Evolutionary conservation across 2,888 invertebrate species (phyloP).

Genomic region (Leistus spinibarbis): DNA sequence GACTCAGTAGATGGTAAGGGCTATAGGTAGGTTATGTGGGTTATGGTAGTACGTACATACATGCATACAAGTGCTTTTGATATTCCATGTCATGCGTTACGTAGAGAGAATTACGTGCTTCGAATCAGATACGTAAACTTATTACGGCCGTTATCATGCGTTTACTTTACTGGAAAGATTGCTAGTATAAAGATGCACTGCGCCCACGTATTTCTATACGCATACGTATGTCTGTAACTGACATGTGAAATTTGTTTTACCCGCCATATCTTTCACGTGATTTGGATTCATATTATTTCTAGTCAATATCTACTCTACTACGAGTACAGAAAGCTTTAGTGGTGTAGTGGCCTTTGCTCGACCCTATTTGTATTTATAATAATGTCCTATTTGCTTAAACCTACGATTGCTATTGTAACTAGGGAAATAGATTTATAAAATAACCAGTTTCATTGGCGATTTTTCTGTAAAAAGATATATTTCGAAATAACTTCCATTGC

Average conservation of each 20-base stretch:
- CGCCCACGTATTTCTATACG: not conserved
- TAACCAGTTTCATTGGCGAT: too few species aligned
- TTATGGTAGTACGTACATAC: too few species aligned
- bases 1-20: too few species aligned
- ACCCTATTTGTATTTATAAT: too few species aligned
- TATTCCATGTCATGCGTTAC: slow-evolving; percentile 3
- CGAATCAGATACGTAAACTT: slow-evolving; percentile 10
- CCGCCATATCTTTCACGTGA: not conserved
- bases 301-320: too few species aligned
- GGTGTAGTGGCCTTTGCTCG: too few species aligned
- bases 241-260: not conserved
- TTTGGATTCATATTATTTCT: not conserved
- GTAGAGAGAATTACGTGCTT: slow-evolving; percentile 5
- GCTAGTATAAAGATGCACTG: not conserved
- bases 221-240: not conserved
- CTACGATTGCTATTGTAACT: too few species aligned
- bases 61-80: slow-evolving; percentile 1
- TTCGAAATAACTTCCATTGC: too few species aligned
- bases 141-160: slow-evolving; percentile 8
- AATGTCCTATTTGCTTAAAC: too few species aligned
- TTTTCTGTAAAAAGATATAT: too few species aligned
- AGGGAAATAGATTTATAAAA: too few species aligned
- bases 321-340: too few species aligned
- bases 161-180: not conserved
- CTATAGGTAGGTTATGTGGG: not conserved